Percentiles rank a stretch among this genome's conserved stretches.
These are phyloP conservation scores for Rhinogobio ventralis DNA, from an alignment of 2,797 vertebrate genomes.

Conservation along the genomic window DNA sequence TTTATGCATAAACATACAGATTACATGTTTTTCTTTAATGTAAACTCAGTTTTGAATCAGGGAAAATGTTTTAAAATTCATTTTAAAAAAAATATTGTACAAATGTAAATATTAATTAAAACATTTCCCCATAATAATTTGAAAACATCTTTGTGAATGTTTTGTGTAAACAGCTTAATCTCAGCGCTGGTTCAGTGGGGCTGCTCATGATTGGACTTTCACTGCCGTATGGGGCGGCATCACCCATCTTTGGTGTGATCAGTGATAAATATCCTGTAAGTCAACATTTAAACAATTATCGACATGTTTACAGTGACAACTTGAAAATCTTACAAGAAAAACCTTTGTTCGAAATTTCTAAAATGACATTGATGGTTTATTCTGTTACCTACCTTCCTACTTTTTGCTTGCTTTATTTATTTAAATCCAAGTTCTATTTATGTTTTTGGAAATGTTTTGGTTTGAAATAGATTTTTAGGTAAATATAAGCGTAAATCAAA, in stretches of 20 bases:
- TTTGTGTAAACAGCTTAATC: slow-evolving; percentile 77
- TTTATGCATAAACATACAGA: not conserved
- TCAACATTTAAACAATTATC: slow-evolving; percentile 50
- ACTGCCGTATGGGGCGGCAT: slow-evolving; percentile 85
- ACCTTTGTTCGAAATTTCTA: not conserved
- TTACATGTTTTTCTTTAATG: not conserved
- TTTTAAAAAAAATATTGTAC: not conserved
- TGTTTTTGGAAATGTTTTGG: not conserved
- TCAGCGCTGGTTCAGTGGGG: slow-evolving; percentile 87
- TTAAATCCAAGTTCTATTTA: not conserved
- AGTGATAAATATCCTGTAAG: slow-evolving; percentile 91
- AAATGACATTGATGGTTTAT: not conserved
- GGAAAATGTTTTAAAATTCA: not conserved
- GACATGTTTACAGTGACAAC: no score
- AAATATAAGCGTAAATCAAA: not conserved
- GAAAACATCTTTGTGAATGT: not conserved
- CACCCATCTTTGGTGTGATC: slow-evolving; percentile 86
- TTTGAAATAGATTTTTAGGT: not conserved
- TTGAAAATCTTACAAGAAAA: not conserved
- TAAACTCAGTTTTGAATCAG: not conserved
- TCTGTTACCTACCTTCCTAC: not conserved
- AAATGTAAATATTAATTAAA: not conserved
- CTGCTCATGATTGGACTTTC: slow-evolving; percentile 91
- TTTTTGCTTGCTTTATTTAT: not conserved
- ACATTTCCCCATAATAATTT: not conserved